Evolutionary conservation across 1,140 invertebrate genomes (phyloP), one percentile per base, ranked within the genome.

Genomic region (Caenorhabditis elegans): DNA sequence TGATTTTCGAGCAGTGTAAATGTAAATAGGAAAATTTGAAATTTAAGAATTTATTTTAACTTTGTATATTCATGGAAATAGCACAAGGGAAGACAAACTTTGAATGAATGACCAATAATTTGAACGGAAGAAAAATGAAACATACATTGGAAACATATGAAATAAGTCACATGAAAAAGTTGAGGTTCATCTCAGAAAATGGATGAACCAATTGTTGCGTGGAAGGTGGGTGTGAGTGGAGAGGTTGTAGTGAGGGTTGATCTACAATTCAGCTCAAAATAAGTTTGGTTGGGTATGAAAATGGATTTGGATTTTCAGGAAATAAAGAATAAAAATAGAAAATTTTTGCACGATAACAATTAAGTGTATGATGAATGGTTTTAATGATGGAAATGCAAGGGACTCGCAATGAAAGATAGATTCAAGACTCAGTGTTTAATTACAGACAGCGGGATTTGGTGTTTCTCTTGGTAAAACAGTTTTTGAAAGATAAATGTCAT

Each of bases 161-260:
- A 43, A 43, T 43, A 47, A 77, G 43, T 70, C 60, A 70, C 60
- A 70, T 15, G 19, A 17, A 39, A 70, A 22, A 3, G 36, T 70
- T 39, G 34, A 31, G 31, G 13, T 49, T 48, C 76, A 43, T 76
- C 36, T 76, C 36, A 51, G 26, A 36, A 36, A n/a, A 28, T 77
- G 46, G n/a, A 49, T 51, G 43, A 39, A 43, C 3, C 34, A 39
- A 70, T 22, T 22, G n/a, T 8, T 22, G 34, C 11, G 24, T 39
- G 22, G 5, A 60, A 31, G 34, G 17, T 2, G 15, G 26, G 26
- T 11, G 53, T 2, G 28, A n/a, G 46, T 17, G n/a, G 53, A 60
- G 53, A 31, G 34, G 53, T 60, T 60, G 53, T 60, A 60, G 60
- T 36, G 60, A 70, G 34, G 43, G 36, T 70, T 70, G 34, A 43